Base-by-base conservation (phyloP, 1,140 invertebrate species). In the Heliconius hewitsoni region DNA sequence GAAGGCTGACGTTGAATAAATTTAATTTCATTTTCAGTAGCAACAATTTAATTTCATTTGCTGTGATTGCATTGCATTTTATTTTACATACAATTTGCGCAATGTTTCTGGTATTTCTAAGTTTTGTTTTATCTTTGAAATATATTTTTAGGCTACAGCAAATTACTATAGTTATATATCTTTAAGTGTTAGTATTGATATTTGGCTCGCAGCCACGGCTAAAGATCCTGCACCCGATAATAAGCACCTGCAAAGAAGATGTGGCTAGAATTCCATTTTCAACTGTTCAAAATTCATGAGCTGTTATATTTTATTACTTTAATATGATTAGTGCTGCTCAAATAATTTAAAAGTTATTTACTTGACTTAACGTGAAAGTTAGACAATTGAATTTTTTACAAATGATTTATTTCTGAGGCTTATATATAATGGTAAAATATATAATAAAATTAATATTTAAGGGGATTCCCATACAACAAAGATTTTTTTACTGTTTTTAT, bases 241-340 rank as follows among this genome's bases (percentile, higher is more conserved):
- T 84, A 84, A 85, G 87, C 79, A 88, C 87, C 85, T 87, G 85
- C 81, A 84, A 85, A 83, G 76, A 84, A 76, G 70, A 76, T 81
- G 80, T 46, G 80, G 73, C 66, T 73, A 55, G 80, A 81, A 81
- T 81, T 78, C 52, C 73, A 78, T 81, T 78, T 77, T 37, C 55
- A 70, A 77, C 55, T 70, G 74, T 76, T 84, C 79, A 70, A 77
- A 84, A 84, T 84, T 80, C 83, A 84, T 80, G 78, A 84, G 71
- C 34, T 75, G 73, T 52, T 76, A 76, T 81, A 78, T 78, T 81
- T 81, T 81, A 78, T 81, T 78, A 55, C 73, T 76, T 73, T 78
- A 81, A 81, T 76, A 78, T 30, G 50, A 78, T 76, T 77, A 80
- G 55, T 74, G 39, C 37, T 55, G 55, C 16, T 30, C 46, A 52